phyloP scores from a whole-genome alignment of 2,888 invertebrate genomes.

The Melitaea athalia region DNA sequence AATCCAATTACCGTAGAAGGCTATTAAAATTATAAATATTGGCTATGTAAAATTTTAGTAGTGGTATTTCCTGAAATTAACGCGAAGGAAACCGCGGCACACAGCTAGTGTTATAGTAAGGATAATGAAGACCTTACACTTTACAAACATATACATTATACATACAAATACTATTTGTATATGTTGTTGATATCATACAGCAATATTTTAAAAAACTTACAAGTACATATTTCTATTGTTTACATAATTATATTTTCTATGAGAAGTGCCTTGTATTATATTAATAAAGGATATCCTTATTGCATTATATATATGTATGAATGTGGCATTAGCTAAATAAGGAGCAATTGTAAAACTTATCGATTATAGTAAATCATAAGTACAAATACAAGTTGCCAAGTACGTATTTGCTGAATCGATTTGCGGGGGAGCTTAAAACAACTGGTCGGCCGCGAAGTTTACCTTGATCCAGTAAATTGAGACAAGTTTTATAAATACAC shows the following conservation, averaged over 20 bases:
- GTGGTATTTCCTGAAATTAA: too few species aligned
- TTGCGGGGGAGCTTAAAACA: conserved; percentile 17
- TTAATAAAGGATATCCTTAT: conserved; percentile 16
- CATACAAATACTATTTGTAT: too few species aligned
- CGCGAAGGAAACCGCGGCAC: too few species aligned
- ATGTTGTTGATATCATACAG: too few species aligned
- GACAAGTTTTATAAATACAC: conserved; percentile 32
- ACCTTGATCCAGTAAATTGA: conserved; percentile 55
- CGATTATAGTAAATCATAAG: conserved; percentile 5
- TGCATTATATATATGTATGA: conserved; percentile 1
- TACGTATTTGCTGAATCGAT: conserved; percentile 8
- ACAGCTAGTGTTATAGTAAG: too few species aligned
- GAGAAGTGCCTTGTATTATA: neutral
- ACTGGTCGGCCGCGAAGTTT: conserved; percentile 40
- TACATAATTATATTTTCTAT: neutral
- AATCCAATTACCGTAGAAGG: too few species aligned
- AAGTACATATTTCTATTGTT: neutral
- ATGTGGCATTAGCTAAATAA: neutral
- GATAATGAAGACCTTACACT: too few species aligned
- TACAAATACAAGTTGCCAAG: neutral
- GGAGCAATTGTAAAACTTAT: conserved; percentile 6
- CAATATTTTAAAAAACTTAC: too few species aligned
- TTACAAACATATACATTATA: too few species aligned
- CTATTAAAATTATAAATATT: too few species aligned
- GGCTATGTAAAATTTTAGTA: too few species aligned